These are phyloP conservation scores for Ageneiosus marmoratus DNA, from an alignment of 2,113 vertebrate species.

Conservation along the genomic window DNA sequence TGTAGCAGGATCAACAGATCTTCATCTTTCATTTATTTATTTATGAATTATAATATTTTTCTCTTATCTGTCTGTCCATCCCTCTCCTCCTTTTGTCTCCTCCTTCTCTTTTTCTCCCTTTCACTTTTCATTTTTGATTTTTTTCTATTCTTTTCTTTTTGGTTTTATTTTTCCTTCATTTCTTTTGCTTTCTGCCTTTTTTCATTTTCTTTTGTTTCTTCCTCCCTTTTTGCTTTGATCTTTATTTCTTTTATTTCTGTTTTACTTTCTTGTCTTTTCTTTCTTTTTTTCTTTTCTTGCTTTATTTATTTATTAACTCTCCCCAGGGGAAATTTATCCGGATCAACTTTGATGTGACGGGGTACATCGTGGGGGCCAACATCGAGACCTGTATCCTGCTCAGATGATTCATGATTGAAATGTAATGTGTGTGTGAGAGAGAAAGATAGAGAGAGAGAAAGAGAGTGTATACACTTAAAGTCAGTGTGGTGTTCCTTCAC, in stretches of 20 bases:
- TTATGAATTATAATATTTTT: background rate
- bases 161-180: background rate
- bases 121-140: background rate
- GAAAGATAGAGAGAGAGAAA: too few relatives aligned
- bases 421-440: background rate
- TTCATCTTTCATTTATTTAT: background rate
- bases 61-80: background rate
- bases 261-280: background rate
- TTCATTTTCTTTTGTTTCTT: background rate
- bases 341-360: constrained; percentile 97
- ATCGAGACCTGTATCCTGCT: constrained; percentile 98
- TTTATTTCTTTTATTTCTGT: background rate
- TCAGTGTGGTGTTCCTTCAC: constrained; percentile 65
- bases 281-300: background rate
- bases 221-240: fast-evolving
- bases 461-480: background rate
- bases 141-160: background rate
- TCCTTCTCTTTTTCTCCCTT: background rate
- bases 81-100: background rate
- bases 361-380: constrained; percentile 98
- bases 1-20: background rate
- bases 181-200: too few relatives aligned
- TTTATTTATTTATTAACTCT: background rate
- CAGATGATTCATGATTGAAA: too few relatives aligned
- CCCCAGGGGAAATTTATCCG: constrained; percentile 96